A percentile compares a stretch with the other conserved stretches of the same genome.
These are phyloP conservation scores for Meiosimyza platycephala DNA, from an alignment of 2,888 invertebrate species.

Conservation along the genomic window DNA sequence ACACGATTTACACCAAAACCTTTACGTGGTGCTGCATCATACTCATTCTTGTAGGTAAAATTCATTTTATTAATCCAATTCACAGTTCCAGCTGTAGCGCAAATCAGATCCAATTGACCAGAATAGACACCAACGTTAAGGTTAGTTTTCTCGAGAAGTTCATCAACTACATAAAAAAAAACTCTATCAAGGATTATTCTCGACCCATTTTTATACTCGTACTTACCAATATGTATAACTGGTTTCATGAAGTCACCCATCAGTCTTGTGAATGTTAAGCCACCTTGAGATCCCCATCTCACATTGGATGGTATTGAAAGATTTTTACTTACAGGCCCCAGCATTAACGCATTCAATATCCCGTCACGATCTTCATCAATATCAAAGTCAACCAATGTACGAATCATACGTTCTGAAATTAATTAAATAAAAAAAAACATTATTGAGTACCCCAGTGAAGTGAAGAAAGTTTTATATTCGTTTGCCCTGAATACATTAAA, in stretches of 20 bases:
- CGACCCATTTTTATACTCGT: neutral
- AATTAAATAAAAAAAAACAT: too few species aligned
- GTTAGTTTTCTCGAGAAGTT: constrained; percentile 75
- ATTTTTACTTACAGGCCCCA: constrained; percentile 74
- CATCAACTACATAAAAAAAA: constrained; percentile 72
- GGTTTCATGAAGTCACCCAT: constrained; percentile 84
- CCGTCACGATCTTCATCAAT: constrained; percentile 59
- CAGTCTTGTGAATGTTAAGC: constrained; percentile 72
- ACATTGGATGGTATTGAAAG: constrained; percentile 75
- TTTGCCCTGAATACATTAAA: too few species aligned
- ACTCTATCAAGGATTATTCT: neutral
- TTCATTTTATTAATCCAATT: constrained; percentile 80
- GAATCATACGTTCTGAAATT: constrained; percentile 58
- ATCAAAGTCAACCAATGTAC: constrained; percentile 59
- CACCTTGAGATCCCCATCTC: constrained; percentile 75
- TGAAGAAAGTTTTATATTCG: too few species aligned
- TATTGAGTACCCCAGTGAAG: too few species aligned
- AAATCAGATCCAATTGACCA: constrained; percentile 87
- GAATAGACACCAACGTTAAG: constrained; percentile 78
- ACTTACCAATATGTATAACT: constrained; percentile 74
- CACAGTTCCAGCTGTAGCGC: constrained; percentile 81
- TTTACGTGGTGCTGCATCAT: constrained; percentile 70
- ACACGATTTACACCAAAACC: constrained; percentile 73
- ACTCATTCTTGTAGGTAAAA: constrained; percentile 74
- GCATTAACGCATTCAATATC: constrained; percentile 74